Conservation (phyloP, 2,888 invertebrate species). For the Blera fallax region DNA sequence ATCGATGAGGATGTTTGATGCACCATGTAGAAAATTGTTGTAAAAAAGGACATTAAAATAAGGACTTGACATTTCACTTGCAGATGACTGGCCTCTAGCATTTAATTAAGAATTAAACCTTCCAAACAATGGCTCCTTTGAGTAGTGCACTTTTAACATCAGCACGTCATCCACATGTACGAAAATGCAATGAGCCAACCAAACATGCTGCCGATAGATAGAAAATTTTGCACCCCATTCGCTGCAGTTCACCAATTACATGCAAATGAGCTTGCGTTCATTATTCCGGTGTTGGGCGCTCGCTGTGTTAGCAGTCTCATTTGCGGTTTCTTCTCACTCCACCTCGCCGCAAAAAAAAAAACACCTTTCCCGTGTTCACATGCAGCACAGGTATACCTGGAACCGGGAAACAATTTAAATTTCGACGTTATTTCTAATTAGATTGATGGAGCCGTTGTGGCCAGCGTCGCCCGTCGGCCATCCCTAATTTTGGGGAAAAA, state of each 20-base stretch:
- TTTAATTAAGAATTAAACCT: constrained; percentile 29
- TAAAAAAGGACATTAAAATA: neutral
- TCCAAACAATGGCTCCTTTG: constrained; percentile 2
- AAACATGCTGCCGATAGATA: neutral
- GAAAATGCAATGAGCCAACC: constrained; percentile 40
- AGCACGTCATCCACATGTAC: neutral
- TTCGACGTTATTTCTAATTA: constrained; percentile 69
- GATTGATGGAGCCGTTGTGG: constrained; percentile 67
- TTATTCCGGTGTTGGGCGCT: constrained; percentile 28
- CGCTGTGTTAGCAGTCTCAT: constrained; percentile 44
- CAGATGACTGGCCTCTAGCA: too few relatives aligned
- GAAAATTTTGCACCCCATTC: neutral
- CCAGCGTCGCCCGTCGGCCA: constrained; percentile 13
- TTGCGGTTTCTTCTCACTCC: constrained; percentile 15
- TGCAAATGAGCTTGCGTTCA: constrained; percentile 65
- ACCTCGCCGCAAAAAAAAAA: neutral
- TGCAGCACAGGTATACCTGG: neutral
- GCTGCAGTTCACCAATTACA: constrained; percentile 35
- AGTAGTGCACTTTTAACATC: constrained; percentile 1
- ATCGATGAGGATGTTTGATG: constrained; percentile 33
- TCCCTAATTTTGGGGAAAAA: constrained; percentile 44
- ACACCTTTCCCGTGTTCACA: constrained; percentile 1
- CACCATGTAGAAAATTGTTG: too few relatives aligned
- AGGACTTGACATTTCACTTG: too few relatives aligned
- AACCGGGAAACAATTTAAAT: constrained; percentile 65